These are phyloP conservation scores for Phrynocephalus guinanensis DNA, from an alignment of 2,797 vertebrate genomes.

Conservation along the genomic window DNA sequence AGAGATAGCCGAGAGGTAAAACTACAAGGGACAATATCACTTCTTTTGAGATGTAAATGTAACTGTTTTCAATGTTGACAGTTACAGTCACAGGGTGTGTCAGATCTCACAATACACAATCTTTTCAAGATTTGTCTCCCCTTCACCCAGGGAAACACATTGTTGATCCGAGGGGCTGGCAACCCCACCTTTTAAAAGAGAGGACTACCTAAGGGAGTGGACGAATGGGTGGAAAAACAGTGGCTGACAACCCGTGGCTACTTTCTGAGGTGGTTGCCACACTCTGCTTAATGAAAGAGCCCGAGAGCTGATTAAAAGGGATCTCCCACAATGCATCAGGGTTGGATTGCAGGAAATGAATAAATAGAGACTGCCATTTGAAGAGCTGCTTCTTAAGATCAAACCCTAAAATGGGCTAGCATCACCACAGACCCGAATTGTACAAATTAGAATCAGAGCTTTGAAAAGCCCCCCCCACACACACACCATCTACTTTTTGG, in stretches of 20 bases:
- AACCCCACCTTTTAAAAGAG: no score
- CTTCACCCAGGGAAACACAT: neutral
- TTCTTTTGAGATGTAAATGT: no score
- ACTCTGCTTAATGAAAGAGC: neutral
- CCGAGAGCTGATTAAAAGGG: neutral
- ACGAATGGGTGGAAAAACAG: no score
- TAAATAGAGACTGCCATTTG: neutral
- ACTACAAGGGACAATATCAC: no score
- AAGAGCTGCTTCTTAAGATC: neutral
- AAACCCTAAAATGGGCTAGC: neutral
- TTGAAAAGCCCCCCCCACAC: neutral
- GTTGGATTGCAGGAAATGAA: neutral
- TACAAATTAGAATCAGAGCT: neutral
- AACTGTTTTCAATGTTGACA: no score
- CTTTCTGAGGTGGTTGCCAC: neutral
- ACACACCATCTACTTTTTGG: neutral
- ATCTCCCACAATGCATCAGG: neutral
- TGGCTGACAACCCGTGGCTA: neutral
- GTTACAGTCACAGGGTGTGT: no score
- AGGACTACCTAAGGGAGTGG: no score
- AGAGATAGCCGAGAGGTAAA: no score
- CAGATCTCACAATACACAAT: no score
- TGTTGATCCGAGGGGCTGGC: no score
- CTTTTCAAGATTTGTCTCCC: neutral
- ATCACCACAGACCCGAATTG: neutral